Percentiles rank a stretch among this genome's conserved stretches.
Conservation (phyloP, 2,888 invertebrate genomes). For the Epinotia ramella region DNA sequence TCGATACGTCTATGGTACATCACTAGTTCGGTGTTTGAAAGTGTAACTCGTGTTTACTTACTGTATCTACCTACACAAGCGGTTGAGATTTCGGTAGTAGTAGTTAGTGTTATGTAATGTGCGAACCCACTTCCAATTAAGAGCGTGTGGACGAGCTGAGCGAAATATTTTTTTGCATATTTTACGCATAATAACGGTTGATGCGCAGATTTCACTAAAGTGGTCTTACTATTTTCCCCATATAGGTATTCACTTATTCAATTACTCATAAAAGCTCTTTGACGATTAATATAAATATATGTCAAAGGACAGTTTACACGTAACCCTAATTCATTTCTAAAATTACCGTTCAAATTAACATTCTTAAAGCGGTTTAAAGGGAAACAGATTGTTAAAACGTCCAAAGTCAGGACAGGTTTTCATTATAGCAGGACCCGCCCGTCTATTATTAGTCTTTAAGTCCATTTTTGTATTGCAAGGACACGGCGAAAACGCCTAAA, state of each 20-base stretch:
- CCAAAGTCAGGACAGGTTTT: conserved; percentile 54
- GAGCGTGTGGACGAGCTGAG: background rate
- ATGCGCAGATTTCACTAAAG: background rate
- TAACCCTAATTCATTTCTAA: conserved; percentile 21
- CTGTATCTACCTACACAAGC: background rate
- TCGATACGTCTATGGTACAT: conserved; percentile 49
- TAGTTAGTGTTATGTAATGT: background rate
- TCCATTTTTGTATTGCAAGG: background rate
- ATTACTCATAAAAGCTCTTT: background rate
- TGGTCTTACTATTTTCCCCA: background rate
- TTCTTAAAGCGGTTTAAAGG: conserved; percentile 32
- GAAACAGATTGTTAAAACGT: conserved; percentile 43
- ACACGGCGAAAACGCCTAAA: background rate
- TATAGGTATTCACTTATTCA: background rate
- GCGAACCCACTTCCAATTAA: no score
- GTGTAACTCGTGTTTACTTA: conserved; percentile 17
- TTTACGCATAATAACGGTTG: background rate
- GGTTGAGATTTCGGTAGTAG: background rate
- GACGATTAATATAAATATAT: background rate
- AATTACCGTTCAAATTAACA: conserved; percentile 38
- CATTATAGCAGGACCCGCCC: conserved; percentile 59
- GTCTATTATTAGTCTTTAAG: conserved; percentile 53
- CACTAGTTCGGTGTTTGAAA: conserved; percentile 41
- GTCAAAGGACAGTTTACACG: background rate
- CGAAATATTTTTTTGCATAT: background rate